Evolutionary conservation across 2,113 vertebrate species (phyloP).

Genomic region (Semnornis frantzii): DNA sequence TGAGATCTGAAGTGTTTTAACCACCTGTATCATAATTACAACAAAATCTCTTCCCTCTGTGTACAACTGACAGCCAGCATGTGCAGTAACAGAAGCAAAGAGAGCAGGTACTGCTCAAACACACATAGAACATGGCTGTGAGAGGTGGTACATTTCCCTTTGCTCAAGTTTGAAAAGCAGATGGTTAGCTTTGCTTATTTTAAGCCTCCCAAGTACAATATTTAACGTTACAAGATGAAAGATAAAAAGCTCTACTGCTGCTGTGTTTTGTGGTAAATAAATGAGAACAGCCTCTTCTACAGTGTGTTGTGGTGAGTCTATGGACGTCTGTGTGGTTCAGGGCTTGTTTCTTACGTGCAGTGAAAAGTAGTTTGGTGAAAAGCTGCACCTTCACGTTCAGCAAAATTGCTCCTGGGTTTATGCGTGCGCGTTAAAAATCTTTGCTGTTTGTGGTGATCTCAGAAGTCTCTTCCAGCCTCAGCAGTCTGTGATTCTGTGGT

Average conservation of each 20-base stretch:
- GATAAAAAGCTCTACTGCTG: not conserved
- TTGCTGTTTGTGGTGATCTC: not conserved
- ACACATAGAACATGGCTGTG: not conserved
- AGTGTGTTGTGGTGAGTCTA: not conserved
- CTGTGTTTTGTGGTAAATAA: not conserved
- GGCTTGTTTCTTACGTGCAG: not conserved
- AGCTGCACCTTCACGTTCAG: not conserved
- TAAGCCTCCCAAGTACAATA: not conserved
- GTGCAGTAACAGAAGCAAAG: not conserved
- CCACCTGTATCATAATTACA: not conserved
- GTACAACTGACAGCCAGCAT: not conserved
- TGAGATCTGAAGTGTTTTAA: not conserved
- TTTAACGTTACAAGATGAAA: not conserved
- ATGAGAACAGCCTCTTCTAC: accelerated
- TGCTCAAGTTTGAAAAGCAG: not conserved
- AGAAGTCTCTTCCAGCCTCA: no score
- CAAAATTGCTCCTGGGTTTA: not conserved
- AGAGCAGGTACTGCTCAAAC: not conserved
- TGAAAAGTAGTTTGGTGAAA: not conserved
- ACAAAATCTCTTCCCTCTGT: not conserved
- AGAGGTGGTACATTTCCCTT: not conserved
- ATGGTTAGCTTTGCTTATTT: not conserved
- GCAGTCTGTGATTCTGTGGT: not conserved
- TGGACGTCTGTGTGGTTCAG: not conserved
- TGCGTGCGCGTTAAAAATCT: not conserved